A percentile compares a stretch with the other conserved stretches of the same genome.
Evolutionary conservation across 2,888 invertebrate species (phyloP).

Genomic region (Caenorhabditis sp.): DNA sequence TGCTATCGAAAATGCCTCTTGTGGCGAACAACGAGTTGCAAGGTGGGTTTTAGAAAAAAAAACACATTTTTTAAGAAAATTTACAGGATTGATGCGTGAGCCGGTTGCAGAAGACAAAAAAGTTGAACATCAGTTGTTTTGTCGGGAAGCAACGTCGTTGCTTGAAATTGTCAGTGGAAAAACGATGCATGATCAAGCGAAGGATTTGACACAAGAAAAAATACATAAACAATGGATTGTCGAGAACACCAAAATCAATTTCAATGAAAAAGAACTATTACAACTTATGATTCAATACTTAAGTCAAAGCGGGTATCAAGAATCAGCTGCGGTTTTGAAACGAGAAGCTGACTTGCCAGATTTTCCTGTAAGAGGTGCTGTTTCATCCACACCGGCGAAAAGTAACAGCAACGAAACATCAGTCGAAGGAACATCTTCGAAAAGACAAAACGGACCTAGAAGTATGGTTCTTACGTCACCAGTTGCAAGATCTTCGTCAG

Average conservation of each 20-base stretch:
- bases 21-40: slow-evolving; percentile 92
- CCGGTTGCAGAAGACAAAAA: slow-evolving; percentile 95
- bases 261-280: slow-evolving; percentile 89
- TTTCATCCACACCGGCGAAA: slow-evolving; percentile 36
- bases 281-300: slow-evolving; percentile 81
- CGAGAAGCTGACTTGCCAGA: slow-evolving; percentile 55
- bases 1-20: slow-evolving; percentile 90
- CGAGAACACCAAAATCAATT: slow-evolving; percentile 92
- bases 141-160: slow-evolving; percentile 88
- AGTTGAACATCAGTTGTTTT: slow-evolving; percentile 92
- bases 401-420: slow-evolving; percentile 5
- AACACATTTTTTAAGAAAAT: background rate
- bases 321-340: slow-evolving; percentile 40
- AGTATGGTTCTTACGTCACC: slow-evolving; percentile 6
- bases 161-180: slow-evolving; percentile 76
- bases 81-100: slow-evolving; percentile 85
- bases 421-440: slow-evolving; percentile 5
- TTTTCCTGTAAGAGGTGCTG: slow-evolving; percentile 38
- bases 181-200: slow-evolving; percentile 27
- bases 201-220: slow-evolving; percentile 57
- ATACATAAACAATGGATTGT: slow-evolving; percentile 82
- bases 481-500: slow-evolving; percentile 7
- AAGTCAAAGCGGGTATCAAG: slow-evolving; percentile 25
- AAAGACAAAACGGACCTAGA: background rate
- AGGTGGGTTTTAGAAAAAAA: slow-evolving; percentile 73